Evolutionary conservation across 2,113 vertebrate species (phyloP).

Genomic region (Malurus melanocephalus): DNA sequence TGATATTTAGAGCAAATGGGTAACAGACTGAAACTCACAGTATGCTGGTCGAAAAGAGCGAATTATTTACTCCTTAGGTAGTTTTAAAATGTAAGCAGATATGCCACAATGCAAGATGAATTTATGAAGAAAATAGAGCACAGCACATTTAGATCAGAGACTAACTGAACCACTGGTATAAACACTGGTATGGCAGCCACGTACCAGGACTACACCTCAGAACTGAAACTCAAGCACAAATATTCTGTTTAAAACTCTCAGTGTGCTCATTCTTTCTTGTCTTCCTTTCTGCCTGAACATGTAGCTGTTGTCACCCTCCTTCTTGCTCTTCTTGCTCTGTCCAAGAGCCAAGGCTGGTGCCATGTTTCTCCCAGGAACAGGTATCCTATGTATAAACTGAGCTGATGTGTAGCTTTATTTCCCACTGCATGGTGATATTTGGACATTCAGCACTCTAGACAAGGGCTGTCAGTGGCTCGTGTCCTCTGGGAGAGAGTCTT

Average conservation of each 20-base stretch:
- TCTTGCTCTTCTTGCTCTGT: not conserved
- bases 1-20: slow-evolving; percentile 45
- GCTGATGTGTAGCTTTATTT: not conserved
- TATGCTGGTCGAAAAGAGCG: not conserved
- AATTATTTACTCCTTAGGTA: slow-evolving; percentile 38
- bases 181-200: not conserved
- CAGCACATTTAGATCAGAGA: not conserved
- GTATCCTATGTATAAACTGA: not conserved
- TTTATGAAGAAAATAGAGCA: not conserved
- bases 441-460: not conserved
- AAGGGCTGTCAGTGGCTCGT: not conserved
- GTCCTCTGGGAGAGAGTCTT: not conserved
- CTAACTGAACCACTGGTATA: not conserved
- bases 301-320: not conserved
- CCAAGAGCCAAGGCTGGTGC: not conserved
- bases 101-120: not conserved
- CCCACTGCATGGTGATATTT: not conserved
- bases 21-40: slow-evolving; percentile 35
- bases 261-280: not conserved
- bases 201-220: not conserved
- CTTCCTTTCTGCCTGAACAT: not conserved
- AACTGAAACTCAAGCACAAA: not conserved
- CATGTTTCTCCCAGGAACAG: not conserved
- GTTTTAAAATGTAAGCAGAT: slow-evolving; percentile 29
- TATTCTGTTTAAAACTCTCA: not conserved